These are phyloP conservation scores for Rhabdophis nuchalis DNA, from an alignment of 2,797 vertebrate genomes.

Conservation along the genomic window DNA sequence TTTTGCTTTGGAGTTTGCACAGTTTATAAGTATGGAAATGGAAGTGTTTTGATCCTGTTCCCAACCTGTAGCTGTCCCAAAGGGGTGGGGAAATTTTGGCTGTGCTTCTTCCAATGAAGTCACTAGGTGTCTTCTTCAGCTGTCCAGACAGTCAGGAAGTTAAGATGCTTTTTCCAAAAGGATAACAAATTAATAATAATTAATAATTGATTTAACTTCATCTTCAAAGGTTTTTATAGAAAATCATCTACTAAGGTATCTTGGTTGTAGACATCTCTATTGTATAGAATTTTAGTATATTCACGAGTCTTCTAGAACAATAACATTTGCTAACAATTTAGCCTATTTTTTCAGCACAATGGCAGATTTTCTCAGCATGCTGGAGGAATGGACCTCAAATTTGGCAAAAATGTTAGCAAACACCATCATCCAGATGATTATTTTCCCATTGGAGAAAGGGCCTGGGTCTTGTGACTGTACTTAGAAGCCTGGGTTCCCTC, in stretches of 20 bases:
- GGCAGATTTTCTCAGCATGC: not conserved
- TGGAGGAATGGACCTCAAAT: not conserved
- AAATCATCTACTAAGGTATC: not conserved
- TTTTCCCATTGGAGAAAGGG: not conserved
- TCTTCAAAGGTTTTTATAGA: not conserved
- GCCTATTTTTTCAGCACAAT: not conserved
- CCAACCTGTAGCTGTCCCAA: not conserved
- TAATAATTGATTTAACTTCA: not conserved
- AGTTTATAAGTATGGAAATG: not conserved
- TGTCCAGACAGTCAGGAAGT: not conserved
- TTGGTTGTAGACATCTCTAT: not conserved
- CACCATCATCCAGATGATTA: not conserved
- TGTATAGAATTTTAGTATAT: not conserved
- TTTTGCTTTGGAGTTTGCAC: not conserved
- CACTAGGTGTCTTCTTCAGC: not conserved
- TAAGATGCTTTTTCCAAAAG: not conserved
- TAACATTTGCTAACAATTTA: not conserved
- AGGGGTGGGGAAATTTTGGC: not conserved
- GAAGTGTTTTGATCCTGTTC: not conserved
- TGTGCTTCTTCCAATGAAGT: not conserved
- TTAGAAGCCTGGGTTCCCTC: not conserved
- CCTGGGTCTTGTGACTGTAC: not conserved
- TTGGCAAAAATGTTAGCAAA: not conserved
- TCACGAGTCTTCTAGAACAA: not conserved
- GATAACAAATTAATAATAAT: not conserved